Percentiles rank a stretch among this genome's conserved stretches.
Evolutionary conservation across 53 echinoderm and acorn worm genomes (phyloP).

Genomic region (Stichopus horrens): DNA sequence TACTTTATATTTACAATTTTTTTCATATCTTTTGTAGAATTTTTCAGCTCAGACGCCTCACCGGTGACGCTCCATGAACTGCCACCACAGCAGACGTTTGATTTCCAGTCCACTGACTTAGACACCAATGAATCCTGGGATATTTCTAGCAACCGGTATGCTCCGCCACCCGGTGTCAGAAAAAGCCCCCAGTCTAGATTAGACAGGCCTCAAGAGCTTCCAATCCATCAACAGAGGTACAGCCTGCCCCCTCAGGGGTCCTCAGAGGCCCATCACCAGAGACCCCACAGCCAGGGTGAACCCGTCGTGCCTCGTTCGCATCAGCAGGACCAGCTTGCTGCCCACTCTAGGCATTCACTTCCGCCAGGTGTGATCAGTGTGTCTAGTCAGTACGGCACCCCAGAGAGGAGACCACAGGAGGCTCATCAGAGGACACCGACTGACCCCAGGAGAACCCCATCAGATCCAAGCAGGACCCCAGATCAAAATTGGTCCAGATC

Average conservation of each 20-base stretch:
- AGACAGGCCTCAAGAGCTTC: conserved; percentile 52
- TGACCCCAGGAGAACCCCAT: conserved; percentile 10
- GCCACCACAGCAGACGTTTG: conserved; percentile 7
- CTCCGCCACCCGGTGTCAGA: not conserved
- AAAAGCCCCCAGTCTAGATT: conserved; percentile 41
- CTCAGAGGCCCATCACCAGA: not conserved
- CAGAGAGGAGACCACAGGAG: conserved; percentile 27
- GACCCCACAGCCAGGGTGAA: conserved; percentile 17
- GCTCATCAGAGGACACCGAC: conserved; percentile 5
- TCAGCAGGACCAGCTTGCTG: conserved; percentile 27
- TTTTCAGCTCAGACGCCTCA: not conserved
- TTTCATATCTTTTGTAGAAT: not conserved
- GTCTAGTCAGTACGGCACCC: not conserved
- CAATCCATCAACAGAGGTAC: conserved; percentile 44
- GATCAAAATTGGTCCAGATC: not conserved
- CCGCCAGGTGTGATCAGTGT: not conserved
- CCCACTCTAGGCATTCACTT: not conserved
- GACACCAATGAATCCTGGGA: conserved; percentile 43
- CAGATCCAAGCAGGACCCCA: not conserved
- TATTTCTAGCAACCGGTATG: not conserved
- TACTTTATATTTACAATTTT: not conserved
- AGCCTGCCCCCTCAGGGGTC: conserved; percentile 39
- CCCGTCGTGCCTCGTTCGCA: conserved; percentile 25
- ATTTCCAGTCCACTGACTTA: conserved; percentile 38
- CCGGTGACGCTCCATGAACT: not conserved